phyloP scores from a whole-genome alignment of 2,797 vertebrate species.

The Enteromius thamalakanensis region DNA sequence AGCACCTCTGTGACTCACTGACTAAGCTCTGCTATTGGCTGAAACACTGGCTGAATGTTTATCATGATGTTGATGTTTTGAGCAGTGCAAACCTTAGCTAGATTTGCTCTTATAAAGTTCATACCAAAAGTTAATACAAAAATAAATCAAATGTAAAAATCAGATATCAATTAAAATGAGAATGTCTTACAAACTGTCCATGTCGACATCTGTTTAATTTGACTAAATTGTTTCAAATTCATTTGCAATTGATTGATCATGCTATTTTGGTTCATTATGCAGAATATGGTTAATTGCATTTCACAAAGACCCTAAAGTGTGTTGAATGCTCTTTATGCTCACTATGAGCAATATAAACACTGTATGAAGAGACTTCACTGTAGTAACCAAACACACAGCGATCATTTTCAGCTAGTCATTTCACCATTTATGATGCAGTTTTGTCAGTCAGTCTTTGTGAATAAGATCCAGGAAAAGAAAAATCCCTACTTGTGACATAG shows the following conservation, averaged over 20 bases:
- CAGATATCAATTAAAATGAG: background rate
- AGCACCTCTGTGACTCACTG: background rate
- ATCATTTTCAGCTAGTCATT: background rate
- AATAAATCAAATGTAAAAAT: background rate
- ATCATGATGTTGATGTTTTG: background rate
- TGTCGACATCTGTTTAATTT: background rate
- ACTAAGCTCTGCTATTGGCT: background rate
- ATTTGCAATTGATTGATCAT: no score
- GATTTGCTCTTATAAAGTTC: background rate
- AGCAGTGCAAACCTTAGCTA: background rate
- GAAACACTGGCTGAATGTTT: background rate
- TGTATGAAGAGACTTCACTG: no score
- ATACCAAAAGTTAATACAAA: background rate
- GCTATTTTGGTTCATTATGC: background rate
- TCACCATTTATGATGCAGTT: background rate
- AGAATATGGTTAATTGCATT: background rate
- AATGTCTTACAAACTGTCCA: no score
- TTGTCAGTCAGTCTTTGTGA: background rate
- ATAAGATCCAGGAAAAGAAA: no score
- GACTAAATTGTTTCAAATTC: background rate
- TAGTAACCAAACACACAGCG: background rate
- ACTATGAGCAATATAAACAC: background rate
- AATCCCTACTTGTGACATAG: background rate
- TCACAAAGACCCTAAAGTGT: background rate
- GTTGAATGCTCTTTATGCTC: background rate